Evolutionary conservation across 1,140 invertebrate species (phyloP).

Genomic region (Sarcophaga bullata): DNA sequence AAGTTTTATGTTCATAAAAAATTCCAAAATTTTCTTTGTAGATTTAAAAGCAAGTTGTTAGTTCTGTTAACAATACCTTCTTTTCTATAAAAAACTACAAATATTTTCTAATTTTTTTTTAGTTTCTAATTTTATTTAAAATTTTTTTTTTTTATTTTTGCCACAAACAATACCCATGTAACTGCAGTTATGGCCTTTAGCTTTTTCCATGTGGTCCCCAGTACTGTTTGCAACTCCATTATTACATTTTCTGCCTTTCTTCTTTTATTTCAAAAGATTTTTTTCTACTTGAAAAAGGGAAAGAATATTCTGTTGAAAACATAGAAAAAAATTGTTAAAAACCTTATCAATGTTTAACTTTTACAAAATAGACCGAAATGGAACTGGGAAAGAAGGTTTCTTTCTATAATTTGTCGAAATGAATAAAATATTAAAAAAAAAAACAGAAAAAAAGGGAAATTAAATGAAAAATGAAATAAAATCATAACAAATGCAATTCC

Average conservation of each 20-base stretch:
- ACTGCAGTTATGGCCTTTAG: neutral
- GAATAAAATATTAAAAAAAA: neutral
- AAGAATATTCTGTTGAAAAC: too few species aligned
- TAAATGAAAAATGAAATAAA: neutral
- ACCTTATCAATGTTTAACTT: constrained; percentile 24
- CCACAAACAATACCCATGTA: neutral
- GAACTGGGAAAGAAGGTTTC: neutral
- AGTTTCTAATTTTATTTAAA: too few species aligned
- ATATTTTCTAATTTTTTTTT: too few species aligned
- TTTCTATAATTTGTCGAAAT: neutral
- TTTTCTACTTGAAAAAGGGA: too few species aligned
- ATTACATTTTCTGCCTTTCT: neutral
- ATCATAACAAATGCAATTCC: constrained; percentile 10
- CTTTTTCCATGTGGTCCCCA: neutral
- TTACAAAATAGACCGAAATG: neutral
- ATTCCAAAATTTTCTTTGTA: too few species aligned
- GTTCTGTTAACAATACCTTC: too few species aligned
- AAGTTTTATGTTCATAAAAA: too few species aligned
- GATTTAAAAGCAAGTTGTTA: too few species aligned
- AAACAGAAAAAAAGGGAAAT: too few species aligned
- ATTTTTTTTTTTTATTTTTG: too few species aligned
- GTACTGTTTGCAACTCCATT: neutral
- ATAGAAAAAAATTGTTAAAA: neutral
- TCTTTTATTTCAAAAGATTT: too few species aligned
- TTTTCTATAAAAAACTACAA: too few species aligned